These are phyloP conservation scores for Craterocephalus amniculus DNA, from an alignment of 2,797 vertebrate genomes.

Conservation along the genomic window DNA sequence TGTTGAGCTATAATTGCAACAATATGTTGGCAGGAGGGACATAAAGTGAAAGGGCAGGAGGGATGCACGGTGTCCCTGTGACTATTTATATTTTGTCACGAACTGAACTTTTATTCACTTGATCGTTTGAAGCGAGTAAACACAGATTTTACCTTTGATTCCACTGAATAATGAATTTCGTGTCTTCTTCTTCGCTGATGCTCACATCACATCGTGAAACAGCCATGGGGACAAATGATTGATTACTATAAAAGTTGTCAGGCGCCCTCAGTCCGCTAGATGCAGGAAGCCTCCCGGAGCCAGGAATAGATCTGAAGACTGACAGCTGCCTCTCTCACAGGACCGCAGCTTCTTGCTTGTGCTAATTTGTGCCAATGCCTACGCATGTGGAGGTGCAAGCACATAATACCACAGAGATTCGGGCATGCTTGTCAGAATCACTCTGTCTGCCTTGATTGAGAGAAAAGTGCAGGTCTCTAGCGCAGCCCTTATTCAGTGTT, in stretches of 20 bases:
- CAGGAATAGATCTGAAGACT: slow-evolving; percentile 75
- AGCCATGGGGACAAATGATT: slow-evolving; percentile 61
- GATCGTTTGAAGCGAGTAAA: slow-evolving; percentile 21
- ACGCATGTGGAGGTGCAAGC: slow-evolving; percentile 65
- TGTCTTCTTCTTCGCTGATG: slow-evolving; percentile 30
- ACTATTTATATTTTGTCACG: slow-evolving; percentile 18
- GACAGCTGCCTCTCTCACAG: slow-evolving; percentile 75
- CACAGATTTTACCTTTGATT: slow-evolving; percentile 32
- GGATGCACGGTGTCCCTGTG: slow-evolving; percentile 6
- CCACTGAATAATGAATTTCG: slow-evolving; percentile 26
- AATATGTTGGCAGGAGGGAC: slow-evolving; percentile 49
- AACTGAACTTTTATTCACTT: slow-evolving; percentile 3
- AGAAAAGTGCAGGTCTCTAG: slow-evolving; percentile 37
- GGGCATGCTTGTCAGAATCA: slow-evolving; percentile 59
- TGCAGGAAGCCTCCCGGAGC: slow-evolving; percentile 57
- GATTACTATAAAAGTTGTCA: slow-evolving; percentile 73
- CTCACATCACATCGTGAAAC: slow-evolving; percentile 38
- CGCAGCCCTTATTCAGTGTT: slow-evolving; percentile 26
- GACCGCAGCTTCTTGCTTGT: slow-evolving; percentile 59
- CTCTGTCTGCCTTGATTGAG: slow-evolving; percentile 45
- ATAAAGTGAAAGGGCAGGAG: slow-evolving; percentile 53
- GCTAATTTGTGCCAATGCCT: slow-evolving; percentile 74
- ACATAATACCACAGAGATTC: slow-evolving; percentile 55
- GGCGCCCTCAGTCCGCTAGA: slow-evolving; percentile 26
- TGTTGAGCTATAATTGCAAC: slow-evolving; percentile 74